Evolutionary conservation across 2,797 vertebrate species (phyloP).

Genomic region (Silurus lanzhouensis): DNA sequence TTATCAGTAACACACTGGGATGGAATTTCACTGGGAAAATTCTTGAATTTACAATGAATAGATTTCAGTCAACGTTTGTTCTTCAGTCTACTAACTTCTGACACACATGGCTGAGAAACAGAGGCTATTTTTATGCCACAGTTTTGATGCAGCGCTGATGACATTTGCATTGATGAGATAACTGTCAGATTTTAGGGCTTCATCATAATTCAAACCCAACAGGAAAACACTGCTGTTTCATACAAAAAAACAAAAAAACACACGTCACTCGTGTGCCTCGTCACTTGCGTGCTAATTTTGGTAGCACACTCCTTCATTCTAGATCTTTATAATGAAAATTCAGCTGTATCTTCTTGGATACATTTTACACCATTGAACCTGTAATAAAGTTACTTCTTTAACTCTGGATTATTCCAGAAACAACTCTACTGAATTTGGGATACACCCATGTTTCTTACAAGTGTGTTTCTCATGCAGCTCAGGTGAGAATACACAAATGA

Average conservation of each 20-base stretch:
- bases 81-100: slow-evolving; percentile 38
- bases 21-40: no score
- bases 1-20: slow-evolving; percentile 11
- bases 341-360: background rate
- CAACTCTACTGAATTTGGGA: background rate
- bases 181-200: slow-evolving; percentile 31
- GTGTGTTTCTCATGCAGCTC: background rate
- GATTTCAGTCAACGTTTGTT: background rate
- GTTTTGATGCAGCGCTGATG: slow-evolving; percentile 51
- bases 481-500: background rate
- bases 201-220: slow-evolving; percentile 43
- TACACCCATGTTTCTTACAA: background rate
- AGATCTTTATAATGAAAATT: background rate
- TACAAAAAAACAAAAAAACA: background rate
- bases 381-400: no score
- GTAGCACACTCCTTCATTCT: background rate
- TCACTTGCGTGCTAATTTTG: background rate
- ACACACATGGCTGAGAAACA: slow-evolving; percentile 24
- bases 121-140: slow-evolving; percentile 56
- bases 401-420: background rate
- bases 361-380: background rate
- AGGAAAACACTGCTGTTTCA: slow-evolving; percentile 10
- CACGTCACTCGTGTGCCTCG: background rate
- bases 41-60: background rate
- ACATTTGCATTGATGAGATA: slow-evolving; percentile 48